A percentile compares a stretch with the other conserved stretches of the same genome.
Evolutionary conservation across 2,113 vertebrate genomes (phyloP).

Genomic region (Passer domesticus): DNA sequence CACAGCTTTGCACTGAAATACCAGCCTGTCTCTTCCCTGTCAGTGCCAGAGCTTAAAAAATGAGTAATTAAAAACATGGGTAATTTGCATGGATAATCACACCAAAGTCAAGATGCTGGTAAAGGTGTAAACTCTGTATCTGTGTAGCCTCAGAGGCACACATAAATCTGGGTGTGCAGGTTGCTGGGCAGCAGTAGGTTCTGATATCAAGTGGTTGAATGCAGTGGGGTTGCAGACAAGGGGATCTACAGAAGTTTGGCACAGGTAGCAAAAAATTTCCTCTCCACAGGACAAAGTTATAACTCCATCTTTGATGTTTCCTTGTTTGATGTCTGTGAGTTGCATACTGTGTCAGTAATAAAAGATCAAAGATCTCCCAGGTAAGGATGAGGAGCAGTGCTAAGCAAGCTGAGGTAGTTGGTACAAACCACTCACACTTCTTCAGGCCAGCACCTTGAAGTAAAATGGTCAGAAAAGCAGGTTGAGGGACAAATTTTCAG

Average conservation of each 20-base stretch:
- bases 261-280: background rate
- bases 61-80: background rate
- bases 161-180: background rate
- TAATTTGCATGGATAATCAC: background rate
- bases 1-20: background rate
- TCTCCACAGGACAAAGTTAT: background rate
- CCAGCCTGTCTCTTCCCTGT: background rate
- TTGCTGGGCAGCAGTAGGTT: background rate
- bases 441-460: background rate
- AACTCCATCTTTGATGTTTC: background rate
- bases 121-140: background rate
- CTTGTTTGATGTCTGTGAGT: background rate
- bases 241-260: background rate
- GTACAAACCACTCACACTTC: background rate
- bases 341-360: background rate
- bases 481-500: background rate
- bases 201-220: background rate
- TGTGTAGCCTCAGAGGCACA: background rate
- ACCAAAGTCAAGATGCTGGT: background rate
- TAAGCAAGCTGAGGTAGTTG: background rate
- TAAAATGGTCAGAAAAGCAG: rapidly evolving
- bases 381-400: background rate
- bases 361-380: slow-evolving; percentile 14
- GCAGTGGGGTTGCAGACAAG: background rate
- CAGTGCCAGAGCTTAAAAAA: background rate